phyloP scores from a whole-genome alignment of 1,140 invertebrate species.

The Luehdorfia chinensis region DNA sequence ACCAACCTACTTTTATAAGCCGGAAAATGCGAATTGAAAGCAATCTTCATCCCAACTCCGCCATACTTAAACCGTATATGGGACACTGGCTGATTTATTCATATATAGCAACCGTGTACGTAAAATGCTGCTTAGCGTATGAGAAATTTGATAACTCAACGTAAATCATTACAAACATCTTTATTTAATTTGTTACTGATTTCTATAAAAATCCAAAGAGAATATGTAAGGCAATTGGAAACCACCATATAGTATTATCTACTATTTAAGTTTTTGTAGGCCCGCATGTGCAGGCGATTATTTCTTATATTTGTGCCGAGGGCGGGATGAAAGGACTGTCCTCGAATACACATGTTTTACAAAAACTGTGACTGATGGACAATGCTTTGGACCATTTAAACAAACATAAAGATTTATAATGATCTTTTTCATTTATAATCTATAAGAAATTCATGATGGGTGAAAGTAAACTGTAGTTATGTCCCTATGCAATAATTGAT shows the following conservation, averaged over 20 bases:
- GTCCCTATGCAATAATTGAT: background rate
- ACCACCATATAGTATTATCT: slow-evolving; percentile 2
- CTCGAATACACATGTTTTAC: slow-evolving; percentile 49
- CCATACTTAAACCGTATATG: slow-evolving; percentile 35
- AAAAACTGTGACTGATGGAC: slow-evolving; percentile 37
- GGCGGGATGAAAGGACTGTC: slow-evolving; percentile 36
- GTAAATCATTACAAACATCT: background rate
- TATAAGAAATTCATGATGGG: no score
- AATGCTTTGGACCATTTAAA: slow-evolving; percentile 21
- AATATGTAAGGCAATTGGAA: background rate
- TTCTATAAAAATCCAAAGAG: no score
- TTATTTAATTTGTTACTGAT: no score
- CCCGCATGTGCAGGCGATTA: slow-evolving; percentile 52
- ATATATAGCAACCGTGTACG: no score
- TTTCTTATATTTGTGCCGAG: slow-evolving; percentile 29
- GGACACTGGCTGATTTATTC: slow-evolving; percentile 12
- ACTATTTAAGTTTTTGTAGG: slow-evolving; percentile 25
- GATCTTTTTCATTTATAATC: background rate
- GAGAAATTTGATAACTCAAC: no score
- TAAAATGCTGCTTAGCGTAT: no score
- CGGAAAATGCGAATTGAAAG: slow-evolving; percentile 74
- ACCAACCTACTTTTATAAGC: slow-evolving; percentile 68
- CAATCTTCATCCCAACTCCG: slow-evolving; percentile 59
- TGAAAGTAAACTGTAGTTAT: background rate
- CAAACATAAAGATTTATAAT: slow-evolving; percentile 22